Evolutionary conservation across 2,888 invertebrate genomes (phyloP), one percentile per base, ranked within the genome.

Genomic region (Mechanitis mazaeus): DNA sequence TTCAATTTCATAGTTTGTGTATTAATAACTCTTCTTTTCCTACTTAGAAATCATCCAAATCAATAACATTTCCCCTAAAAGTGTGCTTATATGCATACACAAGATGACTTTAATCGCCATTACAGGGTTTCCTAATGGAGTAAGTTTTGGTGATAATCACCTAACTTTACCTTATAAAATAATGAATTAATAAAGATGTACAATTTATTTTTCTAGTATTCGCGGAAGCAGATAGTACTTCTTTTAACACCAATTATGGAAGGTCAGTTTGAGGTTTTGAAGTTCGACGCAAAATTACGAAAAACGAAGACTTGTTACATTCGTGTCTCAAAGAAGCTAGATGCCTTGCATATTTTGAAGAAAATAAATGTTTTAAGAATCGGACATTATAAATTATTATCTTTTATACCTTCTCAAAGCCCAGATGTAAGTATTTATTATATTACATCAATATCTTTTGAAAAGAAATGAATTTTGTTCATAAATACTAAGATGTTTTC

Each of bases 251-350:
- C 50, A 50, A 31, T 31, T 11, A 28, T 50, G 6, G 31, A 3
- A 50, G 50, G 50, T 50, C 6, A 50, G 3, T 50, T 31, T 31
- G 31, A 31, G n/a, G 31, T 50, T 3, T 9, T 50, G 7, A 50
- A 50, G 9, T 50, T 50, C 11, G 50, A 50, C 31, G 4, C 31
- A 31, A 50, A 31, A 31, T 7, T 50, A 50, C 6, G 31, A 31
- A 50, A 50, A 11, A 6, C 50, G 11, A 50, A 50, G n/a, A 50
- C 50, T 11, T 50, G 50, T 50, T 50, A 50, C 31, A 3, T 50
- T 31, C 31, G 11, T 7, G 31, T 50, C 28, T 50, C 50, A 50
- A 7, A 28, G 31, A n/a, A 6, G 28, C 7, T 50, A 3, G 50
- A 50, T 50, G 7, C 7, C 11, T 4, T 11, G 9, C 9, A 31